Base-by-base conservation (phyloP, 2,113 vertebrate genomes). In the Thymallus thymallus region DNA sequence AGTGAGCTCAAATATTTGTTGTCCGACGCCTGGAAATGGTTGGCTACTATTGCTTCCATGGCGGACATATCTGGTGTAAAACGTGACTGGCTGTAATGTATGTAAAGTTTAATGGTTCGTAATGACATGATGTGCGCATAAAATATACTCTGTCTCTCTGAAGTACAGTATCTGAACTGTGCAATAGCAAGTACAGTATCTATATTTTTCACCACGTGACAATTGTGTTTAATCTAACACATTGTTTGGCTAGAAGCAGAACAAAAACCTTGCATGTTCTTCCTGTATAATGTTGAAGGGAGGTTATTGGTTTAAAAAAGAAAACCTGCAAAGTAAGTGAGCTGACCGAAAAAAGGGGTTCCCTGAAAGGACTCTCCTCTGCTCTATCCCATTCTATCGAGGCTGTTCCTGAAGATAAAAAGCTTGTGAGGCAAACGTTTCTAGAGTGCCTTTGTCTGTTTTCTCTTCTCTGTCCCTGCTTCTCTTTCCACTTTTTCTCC, bases 1-100 rank as follows among this genome's bases (percentile, higher is more conserved):
- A 46, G 66, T 9, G 66, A 68, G 32, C 35, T n/a, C 18, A 68
- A 68, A 20, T 46, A 41, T 68, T 68, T 68, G n/a, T 48, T 12
- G 66, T 23, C 45, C 48, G 30, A 68, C 41, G 16, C 4, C 9
- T 20, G 16, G 6, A 32, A 66, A 18, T 18, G 51, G 18, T 55
- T 55, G 51, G 51, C 51, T 20, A 55, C 14, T 1, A 55, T 55
- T 55, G 51, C 6, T 55, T 4, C 51, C 51, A 55, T 55, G 51
- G 6, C 51, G 1, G 51, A 5, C 13, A 55, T 14, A 20, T 14
- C 16, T 55, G 35, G 35, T 10, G 35, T 41, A 41, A 10, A n/a
- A n/a, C n/a, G n/a, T n/a, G n/a, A n/a, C n/a, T 41, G 35, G 0
- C 0, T 29, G 29, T 29, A 29, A 29, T 29, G 29, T 51, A 16